These are phyloP conservation scores for Eolophus roseicapilla DNA, from an alignment of 2,113 vertebrate species.

Conservation along the genomic window DNA sequence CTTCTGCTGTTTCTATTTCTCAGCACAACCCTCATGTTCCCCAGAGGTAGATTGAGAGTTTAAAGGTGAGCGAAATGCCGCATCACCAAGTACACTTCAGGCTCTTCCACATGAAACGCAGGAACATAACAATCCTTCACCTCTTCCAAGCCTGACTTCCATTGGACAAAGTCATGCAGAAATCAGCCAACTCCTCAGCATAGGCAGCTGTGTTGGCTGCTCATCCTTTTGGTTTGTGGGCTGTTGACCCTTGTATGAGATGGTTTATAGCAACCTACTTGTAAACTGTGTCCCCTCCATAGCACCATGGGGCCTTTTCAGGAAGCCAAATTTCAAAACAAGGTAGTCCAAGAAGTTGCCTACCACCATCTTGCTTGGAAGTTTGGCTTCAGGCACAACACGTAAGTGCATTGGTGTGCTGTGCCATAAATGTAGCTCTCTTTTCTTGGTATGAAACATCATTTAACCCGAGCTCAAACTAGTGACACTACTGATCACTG, in stretches of 20 bases:
- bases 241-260: not conserved
- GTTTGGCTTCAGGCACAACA: not conserved
- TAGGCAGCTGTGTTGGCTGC: not conserved
- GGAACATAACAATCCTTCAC: not conserved
- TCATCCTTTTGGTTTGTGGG: not conserved
- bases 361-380: not conserved
- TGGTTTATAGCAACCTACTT: not conserved
- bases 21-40: not conserved
- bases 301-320: not conserved
- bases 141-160: not conserved
- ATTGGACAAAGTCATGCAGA: not conserved
- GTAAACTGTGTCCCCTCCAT: not conserved
- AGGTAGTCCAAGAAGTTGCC: not conserved
- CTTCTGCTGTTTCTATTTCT: conserved; percentile 5
- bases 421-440: not conserved
- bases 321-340: not conserved
- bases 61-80: not conserved
- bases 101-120: not conserved
- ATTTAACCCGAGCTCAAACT: not conserved
- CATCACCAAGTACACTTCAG: not conserved
- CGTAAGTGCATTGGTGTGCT: not conserved
- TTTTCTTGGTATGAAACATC: not conserved
- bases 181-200: not conserved
- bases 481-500: not conserved
- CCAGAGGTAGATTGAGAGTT: not conserved